Evolutionary conservation across 2,797 vertebrate species (phyloP).

Genomic region (Halcyon chelicuti): DNA sequence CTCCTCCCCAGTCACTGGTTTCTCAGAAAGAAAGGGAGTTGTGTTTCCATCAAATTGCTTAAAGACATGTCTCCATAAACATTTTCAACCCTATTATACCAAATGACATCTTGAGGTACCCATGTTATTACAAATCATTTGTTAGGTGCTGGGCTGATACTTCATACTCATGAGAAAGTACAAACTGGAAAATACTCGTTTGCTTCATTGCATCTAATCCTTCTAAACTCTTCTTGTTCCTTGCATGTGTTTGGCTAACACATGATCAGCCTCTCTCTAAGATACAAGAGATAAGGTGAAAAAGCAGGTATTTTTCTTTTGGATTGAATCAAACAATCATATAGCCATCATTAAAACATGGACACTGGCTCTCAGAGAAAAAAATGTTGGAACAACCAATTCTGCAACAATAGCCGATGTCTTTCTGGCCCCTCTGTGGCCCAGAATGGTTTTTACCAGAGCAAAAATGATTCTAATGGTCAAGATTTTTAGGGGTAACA

Average conservation of each 20-base stretch:
- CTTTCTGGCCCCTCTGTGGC: neutral
- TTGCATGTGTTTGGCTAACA: neutral
- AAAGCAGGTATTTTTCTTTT: neutral
- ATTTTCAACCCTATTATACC: neutral
- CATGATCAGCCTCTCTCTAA: neutral
- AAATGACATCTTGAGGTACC: neutral
- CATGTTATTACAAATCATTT: rapidly evolving
- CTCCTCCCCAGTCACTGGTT: neutral
- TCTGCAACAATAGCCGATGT: neutral
- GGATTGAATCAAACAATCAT: neutral
- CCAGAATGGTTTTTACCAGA: neutral
- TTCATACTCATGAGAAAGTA: neutral
- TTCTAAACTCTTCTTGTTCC: neutral
- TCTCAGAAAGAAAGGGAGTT: neutral
- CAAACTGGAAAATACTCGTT: neutral
- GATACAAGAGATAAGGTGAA: neutral
- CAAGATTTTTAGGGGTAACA: neutral
- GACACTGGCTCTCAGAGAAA: neutral
- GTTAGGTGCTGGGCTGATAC: neutral
- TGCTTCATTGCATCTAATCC: neutral
- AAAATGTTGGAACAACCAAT: neutral
- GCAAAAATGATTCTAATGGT: neutral
- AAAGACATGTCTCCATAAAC: neutral
- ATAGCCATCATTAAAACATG: neutral
- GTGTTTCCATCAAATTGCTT: neutral